These are phyloP conservation scores for Ptychoptera albimana DNA, from an alignment of 2,888 invertebrate species.

Conservation along the genomic window DNA sequence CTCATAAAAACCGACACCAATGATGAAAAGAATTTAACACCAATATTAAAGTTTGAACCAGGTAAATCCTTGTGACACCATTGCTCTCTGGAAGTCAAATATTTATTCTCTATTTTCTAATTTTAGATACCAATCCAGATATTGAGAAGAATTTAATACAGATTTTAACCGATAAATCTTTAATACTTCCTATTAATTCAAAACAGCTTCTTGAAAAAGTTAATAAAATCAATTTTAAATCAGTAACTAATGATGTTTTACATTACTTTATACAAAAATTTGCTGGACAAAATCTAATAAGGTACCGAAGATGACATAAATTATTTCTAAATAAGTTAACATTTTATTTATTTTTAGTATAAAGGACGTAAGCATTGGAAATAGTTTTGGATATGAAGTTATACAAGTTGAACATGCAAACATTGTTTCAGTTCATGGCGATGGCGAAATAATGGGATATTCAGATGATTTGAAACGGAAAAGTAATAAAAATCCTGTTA, in stretches of 20 bases:
- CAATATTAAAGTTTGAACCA: background rate
- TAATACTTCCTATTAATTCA: constrained; percentile 56
- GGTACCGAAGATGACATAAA: constrained; percentile 4
- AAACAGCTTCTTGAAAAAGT: constrained; percentile 41
- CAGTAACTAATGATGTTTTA: constrained; percentile 42
- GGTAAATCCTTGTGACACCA: too few species aligned
- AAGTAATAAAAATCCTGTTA: constrained; percentile 21
- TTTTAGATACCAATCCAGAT: constrained; percentile 34
- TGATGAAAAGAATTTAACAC: constrained; percentile 7
- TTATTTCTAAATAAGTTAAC: background rate
- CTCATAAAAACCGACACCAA: constrained; percentile 12
- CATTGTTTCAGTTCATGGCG: constrained; percentile 15
- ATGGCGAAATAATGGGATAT: background rate
- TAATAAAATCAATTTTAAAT: constrained; percentile 34
- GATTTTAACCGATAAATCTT: constrained; percentile 48
- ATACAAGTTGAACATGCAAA: constrained; percentile 24
- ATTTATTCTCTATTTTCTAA: too few species aligned
- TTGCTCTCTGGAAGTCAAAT: too few species aligned
- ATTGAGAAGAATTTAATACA: constrained; percentile 47
- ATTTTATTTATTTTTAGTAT: constrained; percentile 15
- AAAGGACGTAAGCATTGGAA: constrained; percentile 26
- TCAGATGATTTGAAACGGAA: constrained; percentile 31
- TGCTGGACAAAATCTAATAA: constrained; percentile 39
- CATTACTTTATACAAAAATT: constrained; percentile 62
- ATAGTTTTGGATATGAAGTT: constrained; percentile 27